These are phyloP conservation scores for Apodemus speciosus DNA, from an alignment of 2,113 vertebrate species.

Conservation along the genomic window DNA sequence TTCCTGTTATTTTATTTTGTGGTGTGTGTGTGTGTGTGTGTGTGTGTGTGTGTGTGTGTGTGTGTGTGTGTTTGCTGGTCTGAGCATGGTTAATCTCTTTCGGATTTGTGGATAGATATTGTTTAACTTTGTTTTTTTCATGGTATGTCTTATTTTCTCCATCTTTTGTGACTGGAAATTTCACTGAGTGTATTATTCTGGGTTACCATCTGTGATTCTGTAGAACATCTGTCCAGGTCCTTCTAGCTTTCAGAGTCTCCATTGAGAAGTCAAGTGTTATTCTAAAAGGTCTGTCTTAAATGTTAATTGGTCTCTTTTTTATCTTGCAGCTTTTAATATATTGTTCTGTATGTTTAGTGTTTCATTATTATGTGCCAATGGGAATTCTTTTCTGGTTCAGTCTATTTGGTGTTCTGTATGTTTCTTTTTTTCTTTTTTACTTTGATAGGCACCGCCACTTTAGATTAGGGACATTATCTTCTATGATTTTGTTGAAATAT, in stretches of 20 bases:
- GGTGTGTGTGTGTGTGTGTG: neutral
- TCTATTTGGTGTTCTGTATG: neutral
- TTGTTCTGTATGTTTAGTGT: neutral
- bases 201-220: neutral
- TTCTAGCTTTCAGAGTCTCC: neutral
- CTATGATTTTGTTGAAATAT: neutral
- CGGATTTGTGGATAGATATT: neutral
- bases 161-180: neutral
- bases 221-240: neutral
- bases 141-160: neutral
- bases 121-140: neutral
- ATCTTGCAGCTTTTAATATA: neutral
- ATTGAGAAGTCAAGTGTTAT: neutral
- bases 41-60: neutral
- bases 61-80: neutral
- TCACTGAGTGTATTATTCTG: neutral
- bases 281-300: neutral
- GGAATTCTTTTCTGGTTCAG: neutral
- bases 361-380: neutral
- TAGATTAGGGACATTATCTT: neutral
- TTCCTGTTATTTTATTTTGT: neutral
- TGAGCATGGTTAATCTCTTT: neutral
- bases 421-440: neutral
- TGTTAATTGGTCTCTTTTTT: neutral
- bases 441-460: neutral